phyloP scores from a whole-genome alignment of 2,797 vertebrate species.

The Numenius phaeopus region DNA sequence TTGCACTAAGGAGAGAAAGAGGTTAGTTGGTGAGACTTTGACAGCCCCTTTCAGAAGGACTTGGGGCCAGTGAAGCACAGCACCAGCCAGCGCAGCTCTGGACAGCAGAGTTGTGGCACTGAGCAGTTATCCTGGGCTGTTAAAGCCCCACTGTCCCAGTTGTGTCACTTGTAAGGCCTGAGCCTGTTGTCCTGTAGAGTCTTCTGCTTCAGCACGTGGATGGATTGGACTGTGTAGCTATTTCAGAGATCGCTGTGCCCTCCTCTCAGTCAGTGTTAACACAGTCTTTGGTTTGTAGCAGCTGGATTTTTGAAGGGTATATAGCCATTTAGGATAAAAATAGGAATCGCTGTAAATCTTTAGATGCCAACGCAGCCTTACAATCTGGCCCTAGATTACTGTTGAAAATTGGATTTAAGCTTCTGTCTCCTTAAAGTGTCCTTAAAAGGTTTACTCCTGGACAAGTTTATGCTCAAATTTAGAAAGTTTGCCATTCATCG shows the following conservation, averaged over 20 bases:
- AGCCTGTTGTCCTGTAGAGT: not conserved
- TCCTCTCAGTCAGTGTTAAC: not conserved
- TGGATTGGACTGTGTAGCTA: not conserved
- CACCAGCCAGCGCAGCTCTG: not conserved
- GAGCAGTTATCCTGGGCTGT: not conserved
- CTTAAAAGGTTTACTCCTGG: slow-evolving; percentile 53
- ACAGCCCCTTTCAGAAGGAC: not conserved
- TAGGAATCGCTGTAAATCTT: not conserved
- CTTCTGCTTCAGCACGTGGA: not conserved
- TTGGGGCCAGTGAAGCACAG: not conserved
- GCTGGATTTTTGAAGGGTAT: not conserved
- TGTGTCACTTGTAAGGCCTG: not conserved
- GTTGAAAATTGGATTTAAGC: not conserved
- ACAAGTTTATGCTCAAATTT: not conserved
- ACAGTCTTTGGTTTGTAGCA: not conserved
- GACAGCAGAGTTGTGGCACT: not conserved
- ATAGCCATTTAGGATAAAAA: not conserved
- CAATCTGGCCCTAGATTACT: not conserved
- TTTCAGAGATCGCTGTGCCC: not conserved
- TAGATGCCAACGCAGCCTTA: not conserved
- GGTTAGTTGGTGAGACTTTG: not conserved
- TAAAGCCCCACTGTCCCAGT: accelerated
- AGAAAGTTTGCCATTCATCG: not conserved
- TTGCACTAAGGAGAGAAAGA: not conserved
- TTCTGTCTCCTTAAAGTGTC: not conserved